A percentile compares a stretch with the other conserved stretches of the same genome.
phyloP scores from a whole-genome alignment of 2,113 vertebrate species.

The Paramisgurnus dabryanus region DNA sequence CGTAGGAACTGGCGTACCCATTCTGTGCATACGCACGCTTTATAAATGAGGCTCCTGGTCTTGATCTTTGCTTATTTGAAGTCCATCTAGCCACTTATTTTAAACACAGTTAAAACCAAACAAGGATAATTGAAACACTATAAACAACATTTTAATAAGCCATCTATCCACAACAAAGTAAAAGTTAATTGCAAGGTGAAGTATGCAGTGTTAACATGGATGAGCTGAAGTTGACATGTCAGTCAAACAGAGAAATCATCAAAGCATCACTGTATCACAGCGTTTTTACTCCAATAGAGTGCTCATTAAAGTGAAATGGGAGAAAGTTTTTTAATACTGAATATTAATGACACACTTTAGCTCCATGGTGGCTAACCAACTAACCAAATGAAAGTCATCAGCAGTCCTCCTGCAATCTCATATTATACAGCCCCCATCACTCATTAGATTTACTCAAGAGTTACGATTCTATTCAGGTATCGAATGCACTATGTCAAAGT shows the following conservation, averaged over 20 bases:
- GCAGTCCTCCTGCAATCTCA: not conserved
- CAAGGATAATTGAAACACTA: too few relatives aligned
- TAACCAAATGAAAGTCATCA: not conserved
- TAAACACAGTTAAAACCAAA: not conserved
- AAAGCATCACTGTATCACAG: not conserved
- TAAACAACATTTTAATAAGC: too few relatives aligned
- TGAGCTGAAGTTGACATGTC: too few relatives aligned
- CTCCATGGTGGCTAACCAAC: not conserved
- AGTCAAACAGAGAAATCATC: too few relatives aligned
- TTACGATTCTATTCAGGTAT: conserved; percentile 11
- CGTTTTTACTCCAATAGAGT: not conserved
- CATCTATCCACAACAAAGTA: too few relatives aligned
- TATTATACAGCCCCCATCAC: not conserved
- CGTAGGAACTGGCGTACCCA: too few relatives aligned
- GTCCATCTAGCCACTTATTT: not conserved
- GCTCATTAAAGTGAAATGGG: conserved; percentile 7
- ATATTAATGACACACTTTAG: not conserved
- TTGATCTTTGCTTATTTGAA: conserved; percentile 9
- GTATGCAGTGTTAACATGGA: too few relatives aligned
- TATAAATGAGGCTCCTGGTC: not conserved
- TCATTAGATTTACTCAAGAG: conserved; percentile 28
- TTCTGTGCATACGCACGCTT: too few relatives aligned
- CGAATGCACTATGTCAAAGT: not conserved
- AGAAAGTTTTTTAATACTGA: not conserved
- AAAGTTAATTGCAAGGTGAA: too few relatives aligned